phyloP scores from a whole-genome alignment of 37 sponge, comb jelly and placozoan species.

The Hexactinellida sp. region DNA sequence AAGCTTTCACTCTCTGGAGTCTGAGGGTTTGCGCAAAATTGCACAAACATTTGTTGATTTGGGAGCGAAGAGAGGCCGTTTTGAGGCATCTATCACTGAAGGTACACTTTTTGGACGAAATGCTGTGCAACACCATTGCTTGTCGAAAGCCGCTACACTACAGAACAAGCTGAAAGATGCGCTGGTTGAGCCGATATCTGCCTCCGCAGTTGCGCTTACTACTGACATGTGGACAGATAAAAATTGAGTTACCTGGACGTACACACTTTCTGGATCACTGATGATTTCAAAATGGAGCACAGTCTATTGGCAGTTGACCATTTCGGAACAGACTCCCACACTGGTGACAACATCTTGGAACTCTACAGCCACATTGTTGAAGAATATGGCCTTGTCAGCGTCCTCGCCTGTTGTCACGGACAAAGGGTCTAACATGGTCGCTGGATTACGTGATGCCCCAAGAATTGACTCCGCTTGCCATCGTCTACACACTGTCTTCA shows the following conservation, averaged over 20 bases:
- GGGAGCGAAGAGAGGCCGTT: conserved; percentile 18
- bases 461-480: conserved; percentile 12
- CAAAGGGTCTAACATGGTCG: conserved; percentile 18
- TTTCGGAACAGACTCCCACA: conserved; percentile 12
- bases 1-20: conserved; percentile 17
- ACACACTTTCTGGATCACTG: conserved; percentile 15
- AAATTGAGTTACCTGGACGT: conserved; percentile 15
- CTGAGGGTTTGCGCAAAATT: conserved; percentile 2
- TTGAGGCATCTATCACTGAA: conserved; percentile 12
- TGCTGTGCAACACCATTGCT: conserved; percentile 10
- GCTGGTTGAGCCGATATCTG: conserved; percentile 19
- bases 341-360: conserved; percentile 18
- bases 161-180: conserved; percentile 17
- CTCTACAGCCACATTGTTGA: conserved; percentile 4
- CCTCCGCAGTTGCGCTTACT: conserved; percentile 13
- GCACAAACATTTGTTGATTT: conserved; percentile 17
- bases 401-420: conserved; percentile 13
- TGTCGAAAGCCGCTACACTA: conserved; percentile 18
- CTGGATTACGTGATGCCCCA: conserved; percentile 13
- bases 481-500: conserved; percentile 16
- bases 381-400: conserved; percentile 14
- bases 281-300: conserved; percentile 15
- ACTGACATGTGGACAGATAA: conserved; percentile 15
- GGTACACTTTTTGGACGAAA: conserved; percentile 15
- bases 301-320: conserved; percentile 15